Percentiles rank a stretch among this genome's conserved stretches.
These are phyloP conservation scores for Euschistus heros DNA, from an alignment of 1,140 invertebrate species.

Conservation along the genomic window DNA sequence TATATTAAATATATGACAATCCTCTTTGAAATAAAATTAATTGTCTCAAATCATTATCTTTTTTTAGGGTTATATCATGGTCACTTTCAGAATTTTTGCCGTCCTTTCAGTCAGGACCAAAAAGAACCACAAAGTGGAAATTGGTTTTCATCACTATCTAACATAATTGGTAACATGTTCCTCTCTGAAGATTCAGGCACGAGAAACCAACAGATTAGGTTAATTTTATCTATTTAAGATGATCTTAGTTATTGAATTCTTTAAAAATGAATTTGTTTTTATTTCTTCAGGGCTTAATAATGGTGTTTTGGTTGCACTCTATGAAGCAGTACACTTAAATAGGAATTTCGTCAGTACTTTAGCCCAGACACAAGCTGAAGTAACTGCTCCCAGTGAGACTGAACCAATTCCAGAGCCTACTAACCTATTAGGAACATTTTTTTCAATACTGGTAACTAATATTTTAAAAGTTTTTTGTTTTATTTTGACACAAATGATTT, in stretches of 20 bases:
- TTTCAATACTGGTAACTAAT: constrained; percentile 79
- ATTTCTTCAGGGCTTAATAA: constrained; percentile 53
- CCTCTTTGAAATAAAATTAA: too few relatives aligned
- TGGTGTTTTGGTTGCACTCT: constrained; percentile 80
- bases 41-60: too few relatives aligned
- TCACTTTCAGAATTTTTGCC: constrained; percentile 80
- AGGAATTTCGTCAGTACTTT: constrained; percentile 93
- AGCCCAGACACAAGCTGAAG: constrained; percentile 72
- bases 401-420: constrained; percentile 60
- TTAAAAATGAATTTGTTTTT: constrained; percentile 15
- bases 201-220: constrained; percentile 51
- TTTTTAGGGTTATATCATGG: constrained; percentile 61
- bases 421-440: constrained; percentile 87
- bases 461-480: too few relatives aligned
- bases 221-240: background rate
- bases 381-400: constrained; percentile 25
- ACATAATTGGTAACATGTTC: constrained; percentile 93
- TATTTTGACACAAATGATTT: too few relatives aligned
- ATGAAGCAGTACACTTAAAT: constrained; percentile 92
- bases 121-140: constrained; percentile 47
- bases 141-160: constrained; percentile 85
- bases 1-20: too few relatives aligned
- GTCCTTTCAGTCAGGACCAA: constrained; percentile 56
- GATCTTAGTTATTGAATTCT: background rate
- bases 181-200: constrained; percentile 74